Base-by-base conservation (phyloP, 2,797 vertebrate genomes). In the Benthosema pterotum region DNA sequence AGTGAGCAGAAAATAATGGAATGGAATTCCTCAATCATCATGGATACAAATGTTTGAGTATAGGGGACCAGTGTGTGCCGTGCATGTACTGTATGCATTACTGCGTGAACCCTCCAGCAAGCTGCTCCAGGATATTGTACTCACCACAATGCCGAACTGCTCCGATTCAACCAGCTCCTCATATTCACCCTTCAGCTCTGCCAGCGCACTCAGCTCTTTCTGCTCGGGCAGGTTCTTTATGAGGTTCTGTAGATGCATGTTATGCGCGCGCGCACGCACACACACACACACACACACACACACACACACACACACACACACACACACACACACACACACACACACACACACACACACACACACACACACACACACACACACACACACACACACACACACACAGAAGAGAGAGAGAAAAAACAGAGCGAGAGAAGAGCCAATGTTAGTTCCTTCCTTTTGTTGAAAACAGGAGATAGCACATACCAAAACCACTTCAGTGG, bases 191-290 rank as follows among this genome's bases (percentile, higher is more conserved):
- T 95, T 96, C 74, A 98, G 90, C 85, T 97, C 93, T 0, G 95
- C 95, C 79, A 99, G 92, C 67, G 94, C 89, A 83, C 80, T 95
- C 79, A 99, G 94, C 69, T 96, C 92, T 71, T 96, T 97, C 91
- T 96, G 97, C 78, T 99, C 96, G 42, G 97, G 97, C 65, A 99
- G 95, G 87, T 98, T 94, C 90, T 98, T 99, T 84, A 99, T 93
- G 80, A 99, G 93, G 84, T 96, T 98, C 98, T 99, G 84, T 52
- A 87, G 32, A 9, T 7, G 28, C 28, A 82, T 47, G 16, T 19
- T 79, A 87, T 80, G 67, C 78, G 80, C 71, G 76, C 55, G 57
- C 28, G 55, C 15, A 11, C 42, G 52, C 11, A 63, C 25, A 69
- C 49, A 83, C 0, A 75, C 13, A 72, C 14, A 73, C 17, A 76